Conservation (phyloP, 2,888 invertebrate genomes). For the Eupithecia centaureata region DNA sequence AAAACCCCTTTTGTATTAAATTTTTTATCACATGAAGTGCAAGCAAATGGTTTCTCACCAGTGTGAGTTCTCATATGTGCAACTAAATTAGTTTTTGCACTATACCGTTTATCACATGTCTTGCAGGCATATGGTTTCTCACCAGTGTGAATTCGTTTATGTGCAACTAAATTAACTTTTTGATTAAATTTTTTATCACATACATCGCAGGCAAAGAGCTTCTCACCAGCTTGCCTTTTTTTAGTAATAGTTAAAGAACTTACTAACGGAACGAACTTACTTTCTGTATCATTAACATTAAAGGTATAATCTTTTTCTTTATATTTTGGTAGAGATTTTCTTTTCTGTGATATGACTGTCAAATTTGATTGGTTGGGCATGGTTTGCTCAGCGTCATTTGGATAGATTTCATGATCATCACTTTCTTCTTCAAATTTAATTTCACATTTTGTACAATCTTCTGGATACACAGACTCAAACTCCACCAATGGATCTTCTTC, state of each 20-base stretch:
- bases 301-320: neutral
- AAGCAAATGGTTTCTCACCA: neutral
- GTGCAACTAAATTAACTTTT: neutral
- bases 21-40: neutral
- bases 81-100: neutral
- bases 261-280: no score
- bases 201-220: neutral
- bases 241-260: neutral
- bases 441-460: neutral
- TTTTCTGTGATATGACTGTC: no score
- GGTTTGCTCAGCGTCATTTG: neutral
- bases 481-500: neutral
- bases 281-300: neutral
- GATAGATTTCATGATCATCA: neutral
- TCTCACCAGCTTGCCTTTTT: neutral
- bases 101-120: neutral
- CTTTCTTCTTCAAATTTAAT: neutral
- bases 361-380: neutral
- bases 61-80: neutral
- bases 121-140: neutral
- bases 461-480: neutral
- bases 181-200: neutral
- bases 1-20: neutral
- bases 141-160: neutral
- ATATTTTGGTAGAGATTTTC: neutral